Percentiles rank a stretch among this genome's conserved stretches.
phyloP scores from a whole-genome alignment of 2,113 vertebrate genomes.

The Callionymus lyra region DNA sequence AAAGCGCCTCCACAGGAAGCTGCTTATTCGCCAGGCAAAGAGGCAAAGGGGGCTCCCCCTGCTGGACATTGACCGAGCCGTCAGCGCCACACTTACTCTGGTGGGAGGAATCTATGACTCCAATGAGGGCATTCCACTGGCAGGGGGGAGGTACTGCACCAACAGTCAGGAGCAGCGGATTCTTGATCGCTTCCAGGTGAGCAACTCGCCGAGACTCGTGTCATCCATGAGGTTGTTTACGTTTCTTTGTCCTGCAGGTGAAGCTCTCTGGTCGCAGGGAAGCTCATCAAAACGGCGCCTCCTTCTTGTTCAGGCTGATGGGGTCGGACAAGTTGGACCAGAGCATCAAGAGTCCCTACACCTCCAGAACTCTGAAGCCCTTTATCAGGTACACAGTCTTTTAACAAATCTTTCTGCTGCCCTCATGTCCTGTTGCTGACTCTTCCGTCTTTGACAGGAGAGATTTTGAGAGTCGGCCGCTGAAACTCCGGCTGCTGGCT shows the following conservation, averaged over 20 bases:
- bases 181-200: constrained; percentile 94
- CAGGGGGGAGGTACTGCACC: constrained; percentile 68
- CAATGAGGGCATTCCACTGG: constrained; percentile 68
- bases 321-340: constrained; percentile 80
- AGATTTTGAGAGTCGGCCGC: constrained; percentile 86
- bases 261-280: constrained; percentile 65
- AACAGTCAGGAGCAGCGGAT: constrained; percentile 84
- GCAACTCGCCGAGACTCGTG: too few relatives aligned
- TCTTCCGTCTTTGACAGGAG: constrained; percentile 63
- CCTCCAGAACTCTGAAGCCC: constrained; percentile 85
- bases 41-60: constrained; percentile 83
- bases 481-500: constrained; percentile 78
- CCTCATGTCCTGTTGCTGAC: neutral
- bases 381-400: constrained; percentile 80
- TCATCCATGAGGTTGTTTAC: neutral
- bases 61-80: constrained; percentile 83
- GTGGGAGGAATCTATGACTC: constrained; percentile 82
- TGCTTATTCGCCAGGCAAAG: constrained; percentile 84
- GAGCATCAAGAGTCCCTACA: constrained; percentile 89
- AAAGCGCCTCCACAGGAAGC: constrained; percentile 79
- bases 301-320: constrained; percentile 85
- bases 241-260: constrained; percentile 55
- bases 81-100: constrained; percentile 79
- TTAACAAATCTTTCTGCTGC: neutral
- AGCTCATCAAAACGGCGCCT: constrained; percentile 64